Evolutionary conservation across 2,888 invertebrate species (phyloP).

Genomic region (Drosophila atripex): DNA sequence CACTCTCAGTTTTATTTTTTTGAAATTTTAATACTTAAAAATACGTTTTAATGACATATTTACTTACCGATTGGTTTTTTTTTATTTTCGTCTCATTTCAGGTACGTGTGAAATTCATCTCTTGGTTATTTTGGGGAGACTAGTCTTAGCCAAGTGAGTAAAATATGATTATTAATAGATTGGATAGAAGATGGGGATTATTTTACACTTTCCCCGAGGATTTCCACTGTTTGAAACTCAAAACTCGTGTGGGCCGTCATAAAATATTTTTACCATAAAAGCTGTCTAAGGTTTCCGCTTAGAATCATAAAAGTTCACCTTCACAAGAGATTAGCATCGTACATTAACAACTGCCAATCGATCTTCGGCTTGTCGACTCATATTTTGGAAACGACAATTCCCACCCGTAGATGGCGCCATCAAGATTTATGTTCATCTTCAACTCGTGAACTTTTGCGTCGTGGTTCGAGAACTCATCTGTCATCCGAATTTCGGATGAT

Average conservation of each 20-base stretch:
- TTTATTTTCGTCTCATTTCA: slow-evolving; percentile 26
- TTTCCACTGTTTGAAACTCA: not conserved
- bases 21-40: slow-evolving; percentile 10
- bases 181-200: not conserved
- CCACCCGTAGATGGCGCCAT: slow-evolving; percentile 31
- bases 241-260: not conserved
- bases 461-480: slow-evolving; percentile 17
- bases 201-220: not conserved
- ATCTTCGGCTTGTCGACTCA: slow-evolving; percentile 6
- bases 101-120: slow-evolving; percentile 28
- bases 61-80: slow-evolving; percentile 22
- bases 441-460: slow-evolving; percentile 29
- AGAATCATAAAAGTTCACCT: slow-evolving; percentile 10
- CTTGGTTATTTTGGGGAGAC: slow-evolving; percentile 5
- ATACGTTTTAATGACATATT: slow-evolving; percentile 56
- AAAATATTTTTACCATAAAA: slow-evolving; percentile 5
- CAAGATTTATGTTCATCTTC: slow-evolving; percentile 20
- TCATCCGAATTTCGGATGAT: slow-evolving; percentile 6
- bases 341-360: slow-evolving; percentile 25
- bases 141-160: slow-evolving; percentile 10
- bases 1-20: slow-evolving; percentile 48
- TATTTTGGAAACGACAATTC: slow-evolving; percentile 7
- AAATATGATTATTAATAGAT: not conserved
- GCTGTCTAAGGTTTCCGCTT: not conserved
- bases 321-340: slow-evolving; percentile 9